Evolutionary conservation across 2,888 invertebrate species (phyloP).

Genomic region (Euphydryas editha): DNA sequence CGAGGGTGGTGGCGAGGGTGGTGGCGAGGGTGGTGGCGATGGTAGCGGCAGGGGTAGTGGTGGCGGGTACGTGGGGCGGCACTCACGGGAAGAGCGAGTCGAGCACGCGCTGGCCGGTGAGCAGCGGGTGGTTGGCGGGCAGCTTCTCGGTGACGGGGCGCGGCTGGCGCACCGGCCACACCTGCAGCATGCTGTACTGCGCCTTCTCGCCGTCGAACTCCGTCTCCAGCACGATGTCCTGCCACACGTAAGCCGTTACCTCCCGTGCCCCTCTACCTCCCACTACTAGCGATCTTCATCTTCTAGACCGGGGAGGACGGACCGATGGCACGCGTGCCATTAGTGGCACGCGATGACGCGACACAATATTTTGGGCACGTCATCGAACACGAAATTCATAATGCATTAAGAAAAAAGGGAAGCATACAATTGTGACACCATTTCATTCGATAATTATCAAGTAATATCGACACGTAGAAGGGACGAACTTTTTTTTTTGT

Average conservation of each 20-base stretch:
- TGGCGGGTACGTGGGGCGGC: neutral
- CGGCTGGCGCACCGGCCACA: constrained; percentile 99
- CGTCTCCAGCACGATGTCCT: constrained; percentile 98
- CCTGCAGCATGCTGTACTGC: constrained; percentile 98
- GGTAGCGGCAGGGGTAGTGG: neutral
- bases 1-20: neutral
- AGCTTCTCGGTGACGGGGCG: constrained; percentile 98
- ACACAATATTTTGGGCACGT: no score
- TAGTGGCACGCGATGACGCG: no score
- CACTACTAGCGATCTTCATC: no score
- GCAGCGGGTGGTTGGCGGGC: constrained; percentile 98
- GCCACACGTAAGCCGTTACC: constrained; percentile 21
- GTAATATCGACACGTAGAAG: no score
- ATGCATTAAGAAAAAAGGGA: no score
- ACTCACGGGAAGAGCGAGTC: constrained; percentile 98
- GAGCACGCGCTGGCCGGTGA: constrained; percentile 98
- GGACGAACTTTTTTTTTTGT: no score
- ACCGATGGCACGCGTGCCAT: no score
- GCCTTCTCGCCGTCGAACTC: constrained; percentile 98
- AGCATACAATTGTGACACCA: no score
- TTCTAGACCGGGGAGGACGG: no score
- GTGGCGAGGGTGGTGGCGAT: neutral
- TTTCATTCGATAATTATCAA: no score
- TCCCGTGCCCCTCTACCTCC: no score
- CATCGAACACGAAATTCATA: no score